Base-by-base conservation (phyloP, 2,888 invertebrate genomes). In the Meteorus cinctellus region DNA sequence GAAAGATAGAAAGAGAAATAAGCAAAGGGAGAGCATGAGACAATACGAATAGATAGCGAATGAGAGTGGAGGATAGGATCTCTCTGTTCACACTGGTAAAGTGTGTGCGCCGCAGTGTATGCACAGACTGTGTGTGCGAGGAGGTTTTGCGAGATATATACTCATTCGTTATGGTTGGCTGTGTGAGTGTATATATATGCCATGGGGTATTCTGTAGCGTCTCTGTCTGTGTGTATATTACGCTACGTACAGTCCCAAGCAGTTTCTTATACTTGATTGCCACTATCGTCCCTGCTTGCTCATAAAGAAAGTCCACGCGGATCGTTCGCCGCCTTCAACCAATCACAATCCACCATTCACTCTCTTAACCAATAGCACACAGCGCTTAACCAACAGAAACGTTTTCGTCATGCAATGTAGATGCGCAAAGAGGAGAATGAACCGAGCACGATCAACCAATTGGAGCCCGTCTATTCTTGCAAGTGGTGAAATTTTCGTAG, bases 251-350 rank as follows among this genome's bases (percentile, higher is more conserved):
- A 88, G 86, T 87, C 87, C 88, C 89, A 86, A 89, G 89, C 89
- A 89, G 89, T 89, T 89, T 89, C 89, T 89, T 88, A 76, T 72
- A 89, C 89, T 89, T 89, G 89, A 89, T 89, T 89, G 89, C 89
- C 88, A 89, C 88, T 89, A 89, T 89, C 89, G 89, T 87, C 86
- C 55, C 55, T 87, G 84, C 84, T 80, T 79, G 81, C 76, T 86
- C 85, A 85, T 84, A 85, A 88, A 86, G 86, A 85, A 85, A 86
- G 81, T 75, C 72, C 88, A 88, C 89, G 80, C 87, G 87, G 86
- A 89, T 88, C 88, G 78, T 78, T 48, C 6, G 66, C 19, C 78
- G 78, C 84, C 83, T 76, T 85, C 82, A 82, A 76, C 87, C 84
- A 88, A 86, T 81, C 77, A 10, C 51, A 24, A 4, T 34, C 36